A percentile compares a stretch with the other conserved stretches of the same genome.
Evolutionary conservation across 1,140 invertebrate genomes (phyloP).

Genomic region (Dreissena polymorpha): DNA sequence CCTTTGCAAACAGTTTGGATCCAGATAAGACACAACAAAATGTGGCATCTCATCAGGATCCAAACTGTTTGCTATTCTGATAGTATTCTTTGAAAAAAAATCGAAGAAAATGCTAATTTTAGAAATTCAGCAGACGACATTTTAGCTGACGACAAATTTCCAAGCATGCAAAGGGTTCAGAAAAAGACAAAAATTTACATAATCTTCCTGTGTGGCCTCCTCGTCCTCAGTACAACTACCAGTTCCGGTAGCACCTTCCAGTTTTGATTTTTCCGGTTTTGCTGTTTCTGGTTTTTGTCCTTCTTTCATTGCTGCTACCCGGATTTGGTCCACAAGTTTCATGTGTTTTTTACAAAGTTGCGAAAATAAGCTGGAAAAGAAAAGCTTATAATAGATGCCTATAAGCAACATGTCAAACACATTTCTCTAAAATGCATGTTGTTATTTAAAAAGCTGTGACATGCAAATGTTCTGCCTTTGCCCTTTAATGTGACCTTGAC

Average conservation of each 20-base stretch:
- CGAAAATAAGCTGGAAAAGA: slow-evolving; percentile 75
- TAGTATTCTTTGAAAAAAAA: too few species aligned
- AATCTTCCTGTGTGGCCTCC: slow-evolving; percentile 64
- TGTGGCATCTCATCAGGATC: too few species aligned
- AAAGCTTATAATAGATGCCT: background rate
- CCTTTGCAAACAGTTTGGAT: too few species aligned
- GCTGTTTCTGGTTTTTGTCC: background rate
- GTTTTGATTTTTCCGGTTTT: too few species aligned
- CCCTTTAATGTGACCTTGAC: background rate
- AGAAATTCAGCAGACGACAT: too few species aligned
- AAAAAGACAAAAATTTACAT: slow-evolving; percentile 60
- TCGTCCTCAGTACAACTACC: slow-evolving; percentile 55
- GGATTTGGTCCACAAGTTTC: slow-evolving; percentile 72
- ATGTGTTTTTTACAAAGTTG: slow-evolving; percentile 76
- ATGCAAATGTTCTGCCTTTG: background rate
- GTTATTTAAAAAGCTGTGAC: background rate
- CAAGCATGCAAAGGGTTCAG: too few species aligned
- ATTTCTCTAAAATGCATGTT: background rate
- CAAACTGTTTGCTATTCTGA: too few species aligned
- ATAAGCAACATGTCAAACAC: background rate
- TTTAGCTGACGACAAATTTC: too few species aligned
- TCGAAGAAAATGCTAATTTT: too few species aligned
- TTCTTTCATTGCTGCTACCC: slow-evolving; percentile 61
- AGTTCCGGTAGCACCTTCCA: too few species aligned
- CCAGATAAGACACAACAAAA: too few species aligned